Base-by-base conservation (phyloP, 2,888 invertebrate genomes). In the Coecobrya sp. region DNA sequence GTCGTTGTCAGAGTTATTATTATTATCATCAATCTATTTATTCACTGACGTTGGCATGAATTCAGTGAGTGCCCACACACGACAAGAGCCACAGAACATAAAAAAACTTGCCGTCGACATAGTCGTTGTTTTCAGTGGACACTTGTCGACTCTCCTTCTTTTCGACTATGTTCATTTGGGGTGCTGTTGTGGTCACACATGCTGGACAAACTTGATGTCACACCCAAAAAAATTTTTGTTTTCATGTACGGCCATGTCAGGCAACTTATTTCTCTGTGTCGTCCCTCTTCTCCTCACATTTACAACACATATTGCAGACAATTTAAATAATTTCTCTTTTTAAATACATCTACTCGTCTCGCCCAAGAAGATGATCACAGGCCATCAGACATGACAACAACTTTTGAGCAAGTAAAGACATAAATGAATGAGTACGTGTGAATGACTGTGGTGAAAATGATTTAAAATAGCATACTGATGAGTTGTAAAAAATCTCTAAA, bases 121-220 rank as follows among this genome's bases (percentile, higher is more conserved):
- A 49, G 79, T 76, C 22, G 49, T 25, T 52, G 49, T 79, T 59
- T 55, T 42, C 84, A 62, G 65, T 65, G 25, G 65, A 84, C 84
- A 65, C 82, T 27, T 52, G 79, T 79, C 49, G 52, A 30, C 55
- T 81, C 81, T 81, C 36, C 30, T 30, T 59, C 30, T 30, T 36
- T 22, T 55, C 19, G 52, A 81, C 8, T 55, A 30, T 59, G 59
- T 55, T 81, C 81, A 59, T n/a, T n/a, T 81, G 81, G n/a, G 27
- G 27, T 52, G 27, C 68, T 68, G 30, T 10, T 27, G 30, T 79
- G 16, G 45, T n/a, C 45, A 62, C 36, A 62, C 42, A 42, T 87
- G 55, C 89, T 89, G 89, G 84, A 89, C 89, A 85, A 84, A 89
- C 89, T 90, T 85, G 86, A 85, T 79, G 86, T 90, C 90, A 90